Base-by-base conservation (phyloP, 1,140 invertebrate species). In the Temnothorax curvispinosus region DNA sequence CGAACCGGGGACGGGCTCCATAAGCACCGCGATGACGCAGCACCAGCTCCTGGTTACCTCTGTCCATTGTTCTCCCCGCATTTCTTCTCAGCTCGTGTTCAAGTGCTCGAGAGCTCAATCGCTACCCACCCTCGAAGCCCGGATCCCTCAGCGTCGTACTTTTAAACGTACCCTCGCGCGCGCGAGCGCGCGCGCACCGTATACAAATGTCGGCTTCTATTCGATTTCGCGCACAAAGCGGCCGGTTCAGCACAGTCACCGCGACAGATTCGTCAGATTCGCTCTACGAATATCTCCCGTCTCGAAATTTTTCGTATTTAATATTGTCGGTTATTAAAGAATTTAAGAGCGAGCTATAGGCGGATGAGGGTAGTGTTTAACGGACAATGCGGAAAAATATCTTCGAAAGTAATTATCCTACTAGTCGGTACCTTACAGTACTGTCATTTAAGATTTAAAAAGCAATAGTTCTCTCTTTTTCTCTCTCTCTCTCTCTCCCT, bases 11-110 rank as follows among this genome's bases (percentile, higher is more conserved):
- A 90, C 92, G 88, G 87, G 89, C 88, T 93, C 89, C 92, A 21
- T 21, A 92, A 93, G 54, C 91, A 91, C 91, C 87, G 88, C 88
- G 93, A 94, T 94, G 93, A 94, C 93, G 93, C 93, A 94, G 93
- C 93, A 93, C 90, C 92, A 90, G 93, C 92, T 94, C 92, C 93
- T 89, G 92, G 92, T 93, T 94, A 93, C 93, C 93, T 94, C 93
- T 92, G 91, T 89, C 91, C 91, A 94, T 94, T 94, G 93, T 94
- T 94, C 93, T 93, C 93, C 93, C 93, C 93, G 93, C 93, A 93
- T 94, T 93, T 93, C 93, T 94, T 94, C 92, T 93, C 90, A 85
- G 93, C 93, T 94, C 94, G 94, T 94, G 94, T 93, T 94, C 93
- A 94, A 94, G 94, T 94, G 93, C 93, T 93, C 93, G 92, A 94